A percentile compares a stretch with the other conserved stretches of the same genome.
Evolutionary conservation across 2,888 invertebrate genomes (phyloP).

Genomic region (Liopterus haemorrhoidalis): DNA sequence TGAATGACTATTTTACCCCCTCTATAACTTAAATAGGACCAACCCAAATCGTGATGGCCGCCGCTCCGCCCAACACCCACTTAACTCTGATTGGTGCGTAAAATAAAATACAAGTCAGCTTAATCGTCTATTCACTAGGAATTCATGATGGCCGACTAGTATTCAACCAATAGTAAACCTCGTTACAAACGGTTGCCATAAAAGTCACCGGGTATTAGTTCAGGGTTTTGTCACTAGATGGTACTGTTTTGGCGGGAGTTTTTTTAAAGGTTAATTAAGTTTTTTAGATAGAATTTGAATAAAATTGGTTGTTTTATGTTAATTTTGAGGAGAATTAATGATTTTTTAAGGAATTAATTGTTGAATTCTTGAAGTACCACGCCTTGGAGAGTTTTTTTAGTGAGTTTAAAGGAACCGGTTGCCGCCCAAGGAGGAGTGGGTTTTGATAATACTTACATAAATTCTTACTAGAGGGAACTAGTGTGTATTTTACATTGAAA

Average conservation of each 20-base stretch:
- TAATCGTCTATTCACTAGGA: constrained; percentile 40
- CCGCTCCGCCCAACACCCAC: constrained; percentile 31
- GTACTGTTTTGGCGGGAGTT: too few species aligned
- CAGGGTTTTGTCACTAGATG: constrained; percentile 12
- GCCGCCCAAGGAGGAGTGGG: constrained; percentile 14
- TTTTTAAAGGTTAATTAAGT: too few species aligned
- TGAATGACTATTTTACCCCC: constrained; percentile 9
- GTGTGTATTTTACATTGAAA: constrained; percentile 15
- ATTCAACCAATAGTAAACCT: constrained; percentile 44
- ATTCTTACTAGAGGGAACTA: constrained; percentile 21
- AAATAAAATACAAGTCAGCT: constrained; percentile 39
- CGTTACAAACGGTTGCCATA: constrained; percentile 22
- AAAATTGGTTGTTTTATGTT: too few species aligned
- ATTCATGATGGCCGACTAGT: constrained; percentile 49
- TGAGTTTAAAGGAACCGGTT: too few species aligned
- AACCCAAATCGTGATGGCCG: constrained; percentile 44
- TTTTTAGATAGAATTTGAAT: too few species aligned
- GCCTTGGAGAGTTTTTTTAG: too few species aligned
- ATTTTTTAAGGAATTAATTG: too few species aligned
- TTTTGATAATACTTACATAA: constrained; percentile 14
- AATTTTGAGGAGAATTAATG: too few species aligned
- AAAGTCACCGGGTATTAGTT: constrained; percentile 19
- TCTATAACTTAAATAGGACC: constrained; percentile 27
- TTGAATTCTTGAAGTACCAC: too few species aligned
- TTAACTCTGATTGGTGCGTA: constrained; percentile 38